Evolutionary conservation across 2,888 invertebrate species (phyloP).

Genomic region (Imbricaverruca yamaguchii): DNA sequence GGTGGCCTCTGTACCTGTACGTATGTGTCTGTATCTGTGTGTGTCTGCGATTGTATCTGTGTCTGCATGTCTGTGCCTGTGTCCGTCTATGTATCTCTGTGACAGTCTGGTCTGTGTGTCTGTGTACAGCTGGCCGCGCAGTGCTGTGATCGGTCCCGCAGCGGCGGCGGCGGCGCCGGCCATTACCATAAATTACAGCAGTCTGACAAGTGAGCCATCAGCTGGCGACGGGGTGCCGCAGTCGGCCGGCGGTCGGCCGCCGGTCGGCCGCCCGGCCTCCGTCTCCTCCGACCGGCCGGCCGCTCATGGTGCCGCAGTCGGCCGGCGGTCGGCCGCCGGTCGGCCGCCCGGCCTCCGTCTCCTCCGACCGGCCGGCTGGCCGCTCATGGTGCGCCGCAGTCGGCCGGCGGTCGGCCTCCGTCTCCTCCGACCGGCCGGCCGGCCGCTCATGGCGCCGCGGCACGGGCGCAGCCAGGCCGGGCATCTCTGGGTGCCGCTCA

Average conservation of each 20-base stretch:
- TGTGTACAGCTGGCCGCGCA: neutral
- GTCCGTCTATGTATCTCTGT: neutral
- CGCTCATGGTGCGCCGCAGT: neutral
- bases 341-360: neutral
- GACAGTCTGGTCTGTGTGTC: neutral
- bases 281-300: too few relatives aligned
- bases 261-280: neutral
- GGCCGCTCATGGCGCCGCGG: too few relatives aligned
- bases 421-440: too few relatives aligned
- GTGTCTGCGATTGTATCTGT: too few relatives aligned
- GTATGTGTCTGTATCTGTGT: too few relatives aligned
- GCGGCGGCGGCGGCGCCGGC: neutral
- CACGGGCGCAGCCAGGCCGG: neutral
- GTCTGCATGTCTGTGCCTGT: too few relatives aligned
- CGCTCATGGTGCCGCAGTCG: neutral
- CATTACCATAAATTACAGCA: neutral
- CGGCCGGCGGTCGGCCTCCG: neutral
- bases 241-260: neutral
- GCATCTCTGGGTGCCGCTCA: neutral
- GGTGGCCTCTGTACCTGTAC: too few relatives aligned
- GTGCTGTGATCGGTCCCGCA: too few relatives aligned
- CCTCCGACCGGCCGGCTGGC: too few relatives aligned
- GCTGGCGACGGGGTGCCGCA: neutral
- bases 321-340: neutral
- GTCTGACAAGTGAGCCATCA: constrained; percentile 6